A percentile compares a stretch with the other conserved stretches of the same genome.
Evolutionary conservation across 2,113 vertebrate genomes (phyloP).

Genomic region (Gulo gulo): DNA sequence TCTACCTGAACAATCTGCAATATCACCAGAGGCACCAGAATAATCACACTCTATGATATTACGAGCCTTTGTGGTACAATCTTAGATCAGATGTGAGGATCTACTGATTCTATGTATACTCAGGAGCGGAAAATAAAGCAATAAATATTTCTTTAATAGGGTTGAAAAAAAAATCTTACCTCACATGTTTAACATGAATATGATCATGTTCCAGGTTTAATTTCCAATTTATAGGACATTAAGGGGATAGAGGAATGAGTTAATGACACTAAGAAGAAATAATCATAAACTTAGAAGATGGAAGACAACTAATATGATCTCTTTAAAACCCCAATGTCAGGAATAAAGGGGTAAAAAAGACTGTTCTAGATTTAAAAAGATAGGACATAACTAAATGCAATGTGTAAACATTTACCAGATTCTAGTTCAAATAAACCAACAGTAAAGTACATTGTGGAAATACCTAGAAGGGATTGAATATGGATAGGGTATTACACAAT

Average conservation of each 20-base stretch:
- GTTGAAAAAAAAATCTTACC: not conserved
- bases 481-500: not conserved
- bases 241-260: not conserved
- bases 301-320: not conserved
- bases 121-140: not conserved
- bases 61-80: not conserved
- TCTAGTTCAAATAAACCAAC: not conserved
- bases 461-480: not conserved
- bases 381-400: not conserved
- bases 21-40: not conserved
- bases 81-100: not conserved
- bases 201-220: not conserved
- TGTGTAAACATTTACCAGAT: not conserved
- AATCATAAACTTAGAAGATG: not conserved
- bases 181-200: not conserved
- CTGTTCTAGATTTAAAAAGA: not conserved
- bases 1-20: not conserved
- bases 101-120: not conserved
- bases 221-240: not conserved
- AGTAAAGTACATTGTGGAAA: not conserved
- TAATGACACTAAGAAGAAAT: not conserved
- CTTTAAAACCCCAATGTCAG: not conserved
- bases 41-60: not conserved
- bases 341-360: not conserved
- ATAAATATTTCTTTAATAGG: not conserved